phyloP scores from a whole-genome alignment of 2,113 vertebrate genomes.

The Triplophysa tibetana region DNA sequence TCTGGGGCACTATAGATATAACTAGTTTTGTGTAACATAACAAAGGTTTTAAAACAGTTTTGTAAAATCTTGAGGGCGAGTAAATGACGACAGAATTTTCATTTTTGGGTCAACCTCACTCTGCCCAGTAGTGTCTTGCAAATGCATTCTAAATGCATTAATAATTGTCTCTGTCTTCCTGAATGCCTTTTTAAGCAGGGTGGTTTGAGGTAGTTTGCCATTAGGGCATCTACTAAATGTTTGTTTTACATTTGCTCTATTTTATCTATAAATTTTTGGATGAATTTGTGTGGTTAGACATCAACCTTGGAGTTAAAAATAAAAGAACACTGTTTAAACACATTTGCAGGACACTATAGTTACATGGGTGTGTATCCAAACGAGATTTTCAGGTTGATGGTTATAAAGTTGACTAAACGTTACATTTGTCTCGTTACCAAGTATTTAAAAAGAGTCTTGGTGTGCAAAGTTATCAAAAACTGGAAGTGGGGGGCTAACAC shows the following conservation, averaged over 20 bases:
- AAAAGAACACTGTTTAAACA: not conserved
- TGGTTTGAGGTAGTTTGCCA: not conserved
- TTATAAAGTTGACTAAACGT: not conserved
- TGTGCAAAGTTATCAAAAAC: conserved; percentile 1
- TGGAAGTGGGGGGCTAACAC: conserved; percentile 16
- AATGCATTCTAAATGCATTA: not conserved
- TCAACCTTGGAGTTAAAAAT: not conserved
- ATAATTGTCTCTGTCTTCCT: too few relatives aligned
- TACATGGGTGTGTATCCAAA: not conserved
- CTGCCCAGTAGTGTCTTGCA: not conserved
- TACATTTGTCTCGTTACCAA: too few relatives aligned
- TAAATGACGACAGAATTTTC: too few relatives aligned
- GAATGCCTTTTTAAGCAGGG: too few relatives aligned
- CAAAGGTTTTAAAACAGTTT: too few relatives aligned
- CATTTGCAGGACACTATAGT: not conserved
- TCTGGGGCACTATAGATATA: too few relatives aligned
- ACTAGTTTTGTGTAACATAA: too few relatives aligned
- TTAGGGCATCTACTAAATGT: not conserved
- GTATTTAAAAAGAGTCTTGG: not conserved
- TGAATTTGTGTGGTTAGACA: not conserved
- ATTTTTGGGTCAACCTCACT: too few relatives aligned
- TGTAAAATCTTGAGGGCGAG: too few relatives aligned
- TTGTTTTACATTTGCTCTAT: too few relatives aligned
- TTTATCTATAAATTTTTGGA: not conserved
- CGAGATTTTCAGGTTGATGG: too few relatives aligned